Evolutionary conservation across 1,140 invertebrate species (phyloP).

Genomic region (silkworm (Bombyx mori)): DNA sequence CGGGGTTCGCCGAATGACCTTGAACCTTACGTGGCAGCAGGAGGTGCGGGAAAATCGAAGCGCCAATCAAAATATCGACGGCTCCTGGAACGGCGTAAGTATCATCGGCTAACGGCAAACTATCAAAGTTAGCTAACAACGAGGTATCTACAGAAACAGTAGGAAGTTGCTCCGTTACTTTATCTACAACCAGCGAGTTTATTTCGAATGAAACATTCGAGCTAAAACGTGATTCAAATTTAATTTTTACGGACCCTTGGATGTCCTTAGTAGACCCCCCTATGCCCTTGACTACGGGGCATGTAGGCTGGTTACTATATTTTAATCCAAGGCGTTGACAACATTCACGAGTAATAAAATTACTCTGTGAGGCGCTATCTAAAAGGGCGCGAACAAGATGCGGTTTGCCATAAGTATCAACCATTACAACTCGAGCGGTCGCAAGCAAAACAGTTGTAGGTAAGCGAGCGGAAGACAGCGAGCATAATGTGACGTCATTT

Average conservation of each 20-base stretch:
- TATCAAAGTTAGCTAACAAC: constrained; percentile 2
- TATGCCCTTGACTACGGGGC: constrained; percentile 14
- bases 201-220: constrained; percentile 10
- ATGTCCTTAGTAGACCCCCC: constrained; percentile 7
- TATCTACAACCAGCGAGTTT: constrained; percentile 12
- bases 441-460: constrained; percentile 9
- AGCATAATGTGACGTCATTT: constrained; percentile 21
- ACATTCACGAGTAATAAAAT: constrained; percentile 6
- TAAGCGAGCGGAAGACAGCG: not conserved
- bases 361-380: constrained; percentile 11
- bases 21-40: constrained; percentile 11
- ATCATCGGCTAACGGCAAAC: constrained; percentile 7
- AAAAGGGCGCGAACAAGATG: constrained; percentile 9
- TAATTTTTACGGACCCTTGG: constrained; percentile 11
- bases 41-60: constrained; percentile 19
- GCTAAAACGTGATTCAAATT: constrained; percentile 12
- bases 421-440: constrained; percentile 10
- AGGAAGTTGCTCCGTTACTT: constrained; percentile 14
- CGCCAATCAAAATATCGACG: constrained; percentile 17
- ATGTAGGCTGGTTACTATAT: not conserved
- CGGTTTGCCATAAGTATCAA: constrained; percentile 3
- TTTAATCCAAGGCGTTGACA: constrained; percentile 7
- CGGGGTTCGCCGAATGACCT: constrained; percentile 2
- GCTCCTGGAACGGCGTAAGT: constrained; percentile 8
- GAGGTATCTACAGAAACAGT: constrained; percentile 7